These are phyloP conservation scores for Merodon equestris DNA, from an alignment of 2,888 invertebrate species.

Conservation along the genomic window DNA sequence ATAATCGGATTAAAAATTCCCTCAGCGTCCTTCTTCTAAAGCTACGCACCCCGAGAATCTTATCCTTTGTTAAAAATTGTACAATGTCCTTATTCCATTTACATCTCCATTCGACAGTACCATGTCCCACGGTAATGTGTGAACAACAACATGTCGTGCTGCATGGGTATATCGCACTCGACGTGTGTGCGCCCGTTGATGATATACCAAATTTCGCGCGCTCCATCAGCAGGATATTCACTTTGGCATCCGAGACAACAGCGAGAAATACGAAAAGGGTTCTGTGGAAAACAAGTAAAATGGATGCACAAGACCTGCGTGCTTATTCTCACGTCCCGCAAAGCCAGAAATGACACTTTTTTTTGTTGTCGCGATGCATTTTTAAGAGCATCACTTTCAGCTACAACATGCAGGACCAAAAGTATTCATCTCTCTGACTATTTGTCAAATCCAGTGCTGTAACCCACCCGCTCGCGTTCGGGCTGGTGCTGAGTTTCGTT, in stretches of 20 bases:
- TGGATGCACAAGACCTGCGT: neutral
- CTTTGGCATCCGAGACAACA: constrained; percentile 13
- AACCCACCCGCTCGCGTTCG: neutral
- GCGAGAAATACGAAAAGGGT: neutral
- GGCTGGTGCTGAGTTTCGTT: too few species aligned
- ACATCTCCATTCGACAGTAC: too few species aligned
- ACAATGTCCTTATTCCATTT: neutral
- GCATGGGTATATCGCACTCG: constrained; percentile 13
- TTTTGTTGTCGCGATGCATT: constrained; percentile 14
- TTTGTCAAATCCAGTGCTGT: too few species aligned
- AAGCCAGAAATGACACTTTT: neutral
- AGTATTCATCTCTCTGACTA: constrained; percentile 11
- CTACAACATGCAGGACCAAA: constrained; percentile 12
- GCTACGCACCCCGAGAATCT: neutral
- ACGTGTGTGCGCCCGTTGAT: too few species aligned
- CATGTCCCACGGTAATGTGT: neutral
- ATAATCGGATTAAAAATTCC: too few species aligned
- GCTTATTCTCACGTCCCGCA: neutral
- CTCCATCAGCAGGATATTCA: constrained; percentile 28
- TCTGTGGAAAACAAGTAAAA: too few species aligned
- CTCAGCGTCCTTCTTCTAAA: neutral
- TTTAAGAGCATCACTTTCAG: constrained; percentile 21
- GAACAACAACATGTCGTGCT: neutral
- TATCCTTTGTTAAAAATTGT: neutral
- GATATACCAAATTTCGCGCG: constrained; percentile 15